phyloP scores from a whole-genome alignment of 2,113 vertebrate species.

The Sorex araneus region DNA sequence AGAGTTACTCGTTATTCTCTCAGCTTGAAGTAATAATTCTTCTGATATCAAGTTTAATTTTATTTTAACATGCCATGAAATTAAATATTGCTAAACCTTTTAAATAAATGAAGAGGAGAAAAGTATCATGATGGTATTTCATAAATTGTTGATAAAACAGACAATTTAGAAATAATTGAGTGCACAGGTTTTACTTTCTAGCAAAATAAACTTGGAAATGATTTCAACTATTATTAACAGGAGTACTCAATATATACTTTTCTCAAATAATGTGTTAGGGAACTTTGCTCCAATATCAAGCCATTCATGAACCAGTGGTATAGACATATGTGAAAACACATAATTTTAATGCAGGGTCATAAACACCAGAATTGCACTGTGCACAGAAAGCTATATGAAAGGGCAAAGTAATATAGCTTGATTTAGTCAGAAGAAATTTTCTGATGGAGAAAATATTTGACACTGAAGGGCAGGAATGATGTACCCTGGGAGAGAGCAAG shows the following conservation, averaged over 20 bases:
- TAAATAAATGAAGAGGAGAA: neutral
- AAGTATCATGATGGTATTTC: neutral
- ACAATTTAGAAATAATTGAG: neutral
- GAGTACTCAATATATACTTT: neutral
- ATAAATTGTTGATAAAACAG: neutral
- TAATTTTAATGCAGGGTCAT: neutral
- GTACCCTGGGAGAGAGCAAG: neutral
- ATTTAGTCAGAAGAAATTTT: neutral
- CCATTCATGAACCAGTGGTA: neutral
- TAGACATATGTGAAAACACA: neutral
- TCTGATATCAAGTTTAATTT: slow-evolving; percentile 10
- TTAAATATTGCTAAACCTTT: neutral
- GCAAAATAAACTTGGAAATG: neutral
- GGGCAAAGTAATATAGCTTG: neutral
- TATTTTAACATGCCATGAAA: slow-evolving; percentile 3
- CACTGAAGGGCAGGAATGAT: neutral
- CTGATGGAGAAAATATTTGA: neutral
- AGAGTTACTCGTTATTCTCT: neutral
- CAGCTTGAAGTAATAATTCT: neutral
- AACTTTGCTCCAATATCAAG: neutral
- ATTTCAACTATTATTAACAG: neutral
- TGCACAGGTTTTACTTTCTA: neutral
- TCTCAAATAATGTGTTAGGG: neutral
- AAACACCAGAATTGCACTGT: neutral
- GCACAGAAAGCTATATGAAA: neutral